A percentile compares a stretch with the other conserved stretches of the same genome.
These are phyloP conservation scores for Panagrolaimus sp. DNA, from an alignment of 1,140 invertebrate species.

Conservation along the genomic window DNA sequence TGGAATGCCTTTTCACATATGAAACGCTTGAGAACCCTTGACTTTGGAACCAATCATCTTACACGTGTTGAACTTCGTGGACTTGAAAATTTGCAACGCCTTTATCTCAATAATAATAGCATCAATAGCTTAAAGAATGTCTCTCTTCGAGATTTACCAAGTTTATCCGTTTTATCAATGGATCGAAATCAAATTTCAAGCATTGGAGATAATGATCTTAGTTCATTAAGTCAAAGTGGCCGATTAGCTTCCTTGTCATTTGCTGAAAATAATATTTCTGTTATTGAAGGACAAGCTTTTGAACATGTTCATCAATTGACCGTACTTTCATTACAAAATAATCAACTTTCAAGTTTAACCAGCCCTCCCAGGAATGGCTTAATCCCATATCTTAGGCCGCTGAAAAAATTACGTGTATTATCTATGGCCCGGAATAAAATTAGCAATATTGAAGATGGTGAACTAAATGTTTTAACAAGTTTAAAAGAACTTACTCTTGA, in stretches of 20 bases:
- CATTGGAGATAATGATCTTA: constrained; percentile 39
- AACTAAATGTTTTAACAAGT: constrained; percentile 38
- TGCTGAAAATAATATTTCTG: constrained; percentile 46
- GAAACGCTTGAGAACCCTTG: constrained; percentile 40
- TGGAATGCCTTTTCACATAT: constrained; percentile 41
- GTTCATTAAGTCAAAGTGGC: constrained; percentile 32
- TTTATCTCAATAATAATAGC: constrained; percentile 54
- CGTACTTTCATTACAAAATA: constrained; percentile 44
- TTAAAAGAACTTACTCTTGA: constrained; percentile 44
- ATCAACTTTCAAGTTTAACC: constrained; percentile 32
- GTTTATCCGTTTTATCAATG: constrained; percentile 35
- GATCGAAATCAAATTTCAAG: constrained; percentile 43
- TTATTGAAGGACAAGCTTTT: constrained; percentile 38
- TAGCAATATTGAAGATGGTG: constrained; percentile 37
- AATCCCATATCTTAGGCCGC: constrained; percentile 32
- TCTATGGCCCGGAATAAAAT: constrained; percentile 44
- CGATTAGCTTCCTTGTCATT: constrained; percentile 43
- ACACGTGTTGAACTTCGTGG: constrained; percentile 40
- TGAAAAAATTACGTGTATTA: constrained; percentile 36
- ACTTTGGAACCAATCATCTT: constrained; percentile 47
- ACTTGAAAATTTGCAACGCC: constrained; percentile 41
- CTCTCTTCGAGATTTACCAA: constrained; percentile 33
- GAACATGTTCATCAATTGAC: constrained; percentile 26
- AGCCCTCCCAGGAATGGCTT: constrained; percentile 3
- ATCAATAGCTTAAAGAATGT: constrained; percentile 44